These are phyloP conservation scores for Myopa tessellatipennis DNA, from an alignment of 2,888 invertebrate species.

Conservation along the genomic window DNA sequence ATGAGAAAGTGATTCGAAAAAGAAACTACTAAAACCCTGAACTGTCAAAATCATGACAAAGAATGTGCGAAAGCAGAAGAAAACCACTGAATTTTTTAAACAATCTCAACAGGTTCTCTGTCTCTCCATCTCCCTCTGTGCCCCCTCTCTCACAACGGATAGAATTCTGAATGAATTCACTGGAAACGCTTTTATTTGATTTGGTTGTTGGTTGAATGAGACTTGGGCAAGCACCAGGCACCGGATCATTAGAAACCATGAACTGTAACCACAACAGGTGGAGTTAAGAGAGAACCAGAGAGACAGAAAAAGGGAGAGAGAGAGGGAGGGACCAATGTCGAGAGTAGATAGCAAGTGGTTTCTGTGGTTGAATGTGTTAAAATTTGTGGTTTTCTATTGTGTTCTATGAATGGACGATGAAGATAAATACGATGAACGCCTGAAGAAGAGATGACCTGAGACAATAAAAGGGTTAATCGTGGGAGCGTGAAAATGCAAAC, in stretches of 20 bases:
- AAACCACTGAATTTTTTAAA: too few species aligned
- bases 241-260: constrained; percentile 28
- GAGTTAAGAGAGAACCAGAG: not conserved
- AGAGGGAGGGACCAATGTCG: not conserved
- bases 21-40: not conserved
- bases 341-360: not conserved
- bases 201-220: not conserved
- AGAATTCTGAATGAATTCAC: too few species aligned
- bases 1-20: not conserved
- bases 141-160: too few species aligned
- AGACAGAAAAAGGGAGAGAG: not conserved
- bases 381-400: constrained; percentile 6
- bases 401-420: not conserved
- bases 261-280: constrained; percentile 21
- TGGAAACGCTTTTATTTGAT: too few species aligned
- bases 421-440: not conserved
- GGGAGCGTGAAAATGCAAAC: not conserved
- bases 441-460: not conserved
- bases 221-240: not conserved
- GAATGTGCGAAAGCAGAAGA: not conserved
- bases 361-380: not conserved
- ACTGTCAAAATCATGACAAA: not conserved
- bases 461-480: not conserved
- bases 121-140: too few species aligned
- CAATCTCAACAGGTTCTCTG: too few species aligned